Conservation (phyloP, 2,113 vertebrate species). For the Chamaea fasciata region DNA sequence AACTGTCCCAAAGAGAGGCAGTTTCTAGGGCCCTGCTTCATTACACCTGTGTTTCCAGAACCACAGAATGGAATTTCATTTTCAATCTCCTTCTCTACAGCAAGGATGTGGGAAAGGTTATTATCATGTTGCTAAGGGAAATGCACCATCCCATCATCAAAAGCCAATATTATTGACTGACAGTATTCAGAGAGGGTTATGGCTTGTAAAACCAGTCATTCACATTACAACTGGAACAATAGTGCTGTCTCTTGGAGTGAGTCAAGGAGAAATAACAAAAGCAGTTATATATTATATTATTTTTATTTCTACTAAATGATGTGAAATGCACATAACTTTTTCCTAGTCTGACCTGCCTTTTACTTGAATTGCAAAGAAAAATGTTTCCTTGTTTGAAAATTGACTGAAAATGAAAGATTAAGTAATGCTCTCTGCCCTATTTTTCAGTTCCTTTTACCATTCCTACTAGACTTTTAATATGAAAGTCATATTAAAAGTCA, state of each 20-base stretch:
- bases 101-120: constrained; percentile 28
- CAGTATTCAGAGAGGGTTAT: constrained; percentile 21
- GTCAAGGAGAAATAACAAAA: constrained; percentile 2
- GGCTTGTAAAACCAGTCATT: constrained; percentile 26
- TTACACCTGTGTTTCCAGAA: not conserved
- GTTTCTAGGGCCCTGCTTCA: not conserved
- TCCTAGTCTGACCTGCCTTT: not conserved
- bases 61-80: not conserved
- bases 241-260: constrained; percentile 7
- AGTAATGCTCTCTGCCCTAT: not conserved
- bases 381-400: not conserved
- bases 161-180: constrained; percentile 44
- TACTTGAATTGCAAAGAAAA: constrained; percentile 1
- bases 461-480: not conserved
- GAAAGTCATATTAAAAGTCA: too few relatives aligned
- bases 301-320: constrained; percentile 18
- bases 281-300: not conserved
- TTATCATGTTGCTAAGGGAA: constrained; percentile 33
- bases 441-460: not conserved
- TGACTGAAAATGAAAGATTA: not conserved
- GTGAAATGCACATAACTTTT: not conserved
- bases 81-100: not conserved
- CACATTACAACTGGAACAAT: constrained; percentile 19
- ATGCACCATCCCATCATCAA: constrained; percentile 37
- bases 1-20: not conserved